Conservation (phyloP, 2,888 invertebrate species). For the Zaprionus bogoriensis region DNA sequence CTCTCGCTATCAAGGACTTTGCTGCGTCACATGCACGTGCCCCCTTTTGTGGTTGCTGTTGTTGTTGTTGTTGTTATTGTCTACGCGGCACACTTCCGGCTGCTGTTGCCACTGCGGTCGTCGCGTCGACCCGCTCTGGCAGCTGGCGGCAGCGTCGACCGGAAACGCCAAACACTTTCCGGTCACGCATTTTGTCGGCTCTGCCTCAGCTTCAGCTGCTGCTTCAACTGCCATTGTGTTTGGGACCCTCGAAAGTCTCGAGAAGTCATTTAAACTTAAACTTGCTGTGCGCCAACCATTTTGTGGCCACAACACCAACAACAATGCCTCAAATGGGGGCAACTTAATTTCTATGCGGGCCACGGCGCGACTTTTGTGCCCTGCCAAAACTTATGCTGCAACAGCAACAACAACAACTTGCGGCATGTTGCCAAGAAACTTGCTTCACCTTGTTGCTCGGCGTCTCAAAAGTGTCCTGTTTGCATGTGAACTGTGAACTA, state of each 20-base stretch:
- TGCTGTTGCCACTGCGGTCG: conserved; percentile 29
- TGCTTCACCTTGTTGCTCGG: conserved; percentile 1
- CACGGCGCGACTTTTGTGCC: conserved; percentile 46
- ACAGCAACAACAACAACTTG: conserved; percentile 10
- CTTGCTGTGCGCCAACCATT: conserved; percentile 70
- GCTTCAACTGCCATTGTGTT: conserved; percentile 6
- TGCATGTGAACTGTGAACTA: conserved; percentile 38
- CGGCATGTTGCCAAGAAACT: conserved; percentile 37
- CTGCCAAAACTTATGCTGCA: conserved; percentile 30
- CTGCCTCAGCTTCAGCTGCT: background rate
- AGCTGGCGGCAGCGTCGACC: conserved; percentile 53
- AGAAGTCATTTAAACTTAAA: conserved; percentile 69
- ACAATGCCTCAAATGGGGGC: conserved; percentile 35
- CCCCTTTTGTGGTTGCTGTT: conserved; percentile 22
- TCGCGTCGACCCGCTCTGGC: background rate
- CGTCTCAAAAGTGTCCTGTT: conserved; percentile 6
- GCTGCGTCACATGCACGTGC: conserved; percentile 41
- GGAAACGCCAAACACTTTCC: conserved; percentile 71
- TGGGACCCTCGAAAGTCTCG: conserved; percentile 52
- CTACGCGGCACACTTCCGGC: conserved; percentile 57
- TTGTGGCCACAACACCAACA: conserved; percentile 59
- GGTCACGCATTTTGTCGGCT: conserved; percentile 61
- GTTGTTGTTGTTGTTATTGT: conserved; percentile 45
- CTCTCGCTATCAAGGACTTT: conserved; percentile 11
- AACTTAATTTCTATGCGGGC: conserved; percentile 66